These are phyloP conservation scores for Tychaedon coryphoeus DNA, from an alignment of 2,113 vertebrate genomes.

Conservation along the genomic window DNA sequence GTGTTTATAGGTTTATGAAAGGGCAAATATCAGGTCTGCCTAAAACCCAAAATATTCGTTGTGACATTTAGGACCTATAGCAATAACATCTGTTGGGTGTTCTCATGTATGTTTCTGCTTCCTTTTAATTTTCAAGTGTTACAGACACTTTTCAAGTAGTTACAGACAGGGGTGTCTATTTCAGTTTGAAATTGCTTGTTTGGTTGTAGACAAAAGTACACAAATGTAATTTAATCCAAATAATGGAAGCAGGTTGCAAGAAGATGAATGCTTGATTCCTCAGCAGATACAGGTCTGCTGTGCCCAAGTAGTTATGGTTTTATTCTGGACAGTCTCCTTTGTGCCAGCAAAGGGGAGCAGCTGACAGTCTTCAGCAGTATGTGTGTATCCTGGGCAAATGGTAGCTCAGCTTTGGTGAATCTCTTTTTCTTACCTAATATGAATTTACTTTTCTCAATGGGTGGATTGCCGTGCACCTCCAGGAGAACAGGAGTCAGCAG, in stretches of 20 bases:
- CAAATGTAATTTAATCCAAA: not conserved
- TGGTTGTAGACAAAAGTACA: not conserved
- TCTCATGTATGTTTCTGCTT: not conserved
- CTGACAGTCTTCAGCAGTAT: not conserved
- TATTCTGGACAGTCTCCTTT: not conserved
- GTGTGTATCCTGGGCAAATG: not conserved
- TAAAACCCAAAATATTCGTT: not conserved
- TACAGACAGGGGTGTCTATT: not conserved
- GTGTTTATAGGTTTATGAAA: not conserved
- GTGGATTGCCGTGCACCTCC: not conserved
- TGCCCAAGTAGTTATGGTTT: not conserved
- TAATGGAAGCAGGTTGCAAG: not conserved
- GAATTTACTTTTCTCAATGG: not conserved
- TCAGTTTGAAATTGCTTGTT: not conserved
- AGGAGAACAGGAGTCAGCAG: not conserved
- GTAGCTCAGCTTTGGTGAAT: not conserved
- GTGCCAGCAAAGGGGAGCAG: not conserved
- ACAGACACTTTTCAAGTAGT: too few relatives aligned
- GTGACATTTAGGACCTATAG: not conserved
- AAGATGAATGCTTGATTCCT: not conserved
- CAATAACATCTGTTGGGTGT: not conserved
- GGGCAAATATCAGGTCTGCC: not conserved
- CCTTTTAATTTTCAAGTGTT: not conserved
- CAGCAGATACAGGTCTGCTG: not conserved
- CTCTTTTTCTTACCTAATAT: not conserved